A percentile compares a stretch with the other conserved stretches of the same genome.
phyloP scores from a whole-genome alignment of 2,797 vertebrate species.

The Argya squamiceps region DNA sequence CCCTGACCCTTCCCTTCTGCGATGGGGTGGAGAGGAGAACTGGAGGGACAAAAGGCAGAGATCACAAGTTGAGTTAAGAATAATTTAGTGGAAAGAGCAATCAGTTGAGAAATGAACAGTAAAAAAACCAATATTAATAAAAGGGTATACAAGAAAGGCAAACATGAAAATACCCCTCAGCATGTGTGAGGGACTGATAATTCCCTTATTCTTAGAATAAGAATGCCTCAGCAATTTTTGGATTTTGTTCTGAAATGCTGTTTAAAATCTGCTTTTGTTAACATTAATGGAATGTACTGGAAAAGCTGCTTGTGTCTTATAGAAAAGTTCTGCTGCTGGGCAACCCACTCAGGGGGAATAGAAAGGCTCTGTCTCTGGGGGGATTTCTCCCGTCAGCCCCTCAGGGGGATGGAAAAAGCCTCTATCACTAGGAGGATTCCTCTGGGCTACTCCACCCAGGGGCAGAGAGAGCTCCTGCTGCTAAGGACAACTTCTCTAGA shows the following conservation, averaged over 20 bases:
- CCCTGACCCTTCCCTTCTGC: rapidly evolving
- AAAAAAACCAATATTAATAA: not conserved
- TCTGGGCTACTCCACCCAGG: rapidly evolving
- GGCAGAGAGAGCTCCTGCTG: not conserved
- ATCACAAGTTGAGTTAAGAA: rapidly evolving
- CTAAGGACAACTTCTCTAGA: not conserved
- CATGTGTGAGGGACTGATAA: not conserved
- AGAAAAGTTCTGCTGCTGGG: not conserved
- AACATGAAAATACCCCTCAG: not conserved
- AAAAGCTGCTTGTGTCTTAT: not conserved
- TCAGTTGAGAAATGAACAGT: not conserved
- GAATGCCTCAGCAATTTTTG: not conserved
- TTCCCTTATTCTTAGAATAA: not conserved
- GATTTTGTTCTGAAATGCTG: not conserved
- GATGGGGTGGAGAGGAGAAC: not conserved
- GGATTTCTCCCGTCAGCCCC: not conserved
- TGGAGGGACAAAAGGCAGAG: not conserved
- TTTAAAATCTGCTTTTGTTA: not conserved
- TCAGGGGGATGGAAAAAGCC: not conserved
- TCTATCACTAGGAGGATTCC: not conserved
- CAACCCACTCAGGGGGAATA: not conserved
- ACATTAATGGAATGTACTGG: rapidly evolving
- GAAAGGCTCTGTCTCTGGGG: too few relatives aligned
- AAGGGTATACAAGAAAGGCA: not conserved
- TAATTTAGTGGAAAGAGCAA: not conserved